phyloP scores from a whole-genome alignment of 2,888 invertebrate genomes.

The Sarcophaga caerulescens region DNA sequence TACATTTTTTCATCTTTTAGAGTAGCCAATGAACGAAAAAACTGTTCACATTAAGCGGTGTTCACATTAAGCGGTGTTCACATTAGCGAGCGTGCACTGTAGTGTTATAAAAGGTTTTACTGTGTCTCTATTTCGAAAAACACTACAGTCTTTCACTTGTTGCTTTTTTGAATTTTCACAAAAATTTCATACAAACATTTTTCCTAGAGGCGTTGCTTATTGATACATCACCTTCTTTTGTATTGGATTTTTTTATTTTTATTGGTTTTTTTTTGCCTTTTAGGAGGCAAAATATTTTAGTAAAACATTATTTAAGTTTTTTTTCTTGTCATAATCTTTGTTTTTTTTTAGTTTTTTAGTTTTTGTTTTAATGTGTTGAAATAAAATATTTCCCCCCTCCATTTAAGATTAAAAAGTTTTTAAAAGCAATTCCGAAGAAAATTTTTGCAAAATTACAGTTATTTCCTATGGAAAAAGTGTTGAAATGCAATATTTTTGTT shows the following conservation, averaged over 20 bases:
- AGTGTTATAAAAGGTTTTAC: slow-evolving; percentile 9
- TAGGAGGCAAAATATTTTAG: slow-evolving; percentile 19
- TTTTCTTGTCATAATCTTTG: slow-evolving; percentile 24
- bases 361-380: slow-evolving; percentile 60
- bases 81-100: too few species aligned
- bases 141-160: slow-evolving; percentile 17
- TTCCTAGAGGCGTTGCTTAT: slow-evolving; percentile 58
- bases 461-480: slow-evolving; percentile 55
- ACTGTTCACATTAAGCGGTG: too few species aligned
- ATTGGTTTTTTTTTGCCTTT: too few species aligned
- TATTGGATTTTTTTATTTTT: too few species aligned
- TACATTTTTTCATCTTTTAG: too few species aligned
- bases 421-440: slow-evolving; percentile 9
- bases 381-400: slow-evolving; percentile 50
- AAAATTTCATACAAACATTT: slow-evolving; percentile 52
- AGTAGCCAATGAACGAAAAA: too few species aligned
- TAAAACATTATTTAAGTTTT: slow-evolving; percentile 18
- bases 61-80: too few species aligned
- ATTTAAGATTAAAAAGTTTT: slow-evolving; percentile 43
- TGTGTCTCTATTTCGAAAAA: neutral
- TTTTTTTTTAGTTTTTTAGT: neutral
- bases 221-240: slow-evolving; percentile 59
- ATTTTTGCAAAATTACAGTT: slow-evolving; percentile 51
- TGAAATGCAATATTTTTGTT: slow-evolving; percentile 54
- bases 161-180: slow-evolving; percentile 39